Evolutionary conservation across 1,140 invertebrate genomes (phyloP).

Genomic region (Pseudomyrmex dendroicus): DNA sequence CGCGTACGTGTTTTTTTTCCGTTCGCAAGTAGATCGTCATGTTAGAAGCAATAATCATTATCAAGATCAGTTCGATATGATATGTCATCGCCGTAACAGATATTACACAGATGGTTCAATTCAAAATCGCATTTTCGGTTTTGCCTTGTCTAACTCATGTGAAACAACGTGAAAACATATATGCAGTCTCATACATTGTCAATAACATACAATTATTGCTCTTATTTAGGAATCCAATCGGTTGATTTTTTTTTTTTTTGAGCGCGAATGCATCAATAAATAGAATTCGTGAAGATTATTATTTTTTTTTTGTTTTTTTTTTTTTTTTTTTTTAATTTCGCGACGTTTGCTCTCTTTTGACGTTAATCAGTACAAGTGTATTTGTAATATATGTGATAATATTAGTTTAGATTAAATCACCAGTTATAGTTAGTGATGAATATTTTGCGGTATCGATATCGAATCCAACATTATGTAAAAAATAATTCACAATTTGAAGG

Average conservation of each 20-base stretch:
- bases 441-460: neutral
- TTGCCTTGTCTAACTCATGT: conserved; percentile 19
- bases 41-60: conserved; percentile 40
- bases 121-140: conserved; percentile 20
- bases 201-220: conserved; percentile 37
- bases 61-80: conserved; percentile 23
- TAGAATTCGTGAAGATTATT: neutral
- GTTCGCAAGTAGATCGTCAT: neutral
- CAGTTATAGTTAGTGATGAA: neutral
- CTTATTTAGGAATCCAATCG: conserved; percentile 23
- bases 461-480: conserved; percentile 16
- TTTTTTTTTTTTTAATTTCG: conserved; percentile 10
- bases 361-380: conserved; percentile 19
- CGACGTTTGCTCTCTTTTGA: neutral
- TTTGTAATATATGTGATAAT: conserved; percentile 18
- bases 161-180: conserved; percentile 52
- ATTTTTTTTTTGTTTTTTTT: too few relatives aligned
- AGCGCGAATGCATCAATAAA: neutral
- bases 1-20: conserved; percentile 17
- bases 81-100: neutral
- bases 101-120: neutral
- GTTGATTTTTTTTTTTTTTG: conserved; percentile 12
- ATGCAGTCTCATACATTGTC: conserved; percentile 35
- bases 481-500: conserved; percentile 28
- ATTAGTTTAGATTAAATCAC: neutral